Evolutionary conservation across 2,113 vertebrate genomes (phyloP).

Genomic region (Fukomys damarensis): DNA sequence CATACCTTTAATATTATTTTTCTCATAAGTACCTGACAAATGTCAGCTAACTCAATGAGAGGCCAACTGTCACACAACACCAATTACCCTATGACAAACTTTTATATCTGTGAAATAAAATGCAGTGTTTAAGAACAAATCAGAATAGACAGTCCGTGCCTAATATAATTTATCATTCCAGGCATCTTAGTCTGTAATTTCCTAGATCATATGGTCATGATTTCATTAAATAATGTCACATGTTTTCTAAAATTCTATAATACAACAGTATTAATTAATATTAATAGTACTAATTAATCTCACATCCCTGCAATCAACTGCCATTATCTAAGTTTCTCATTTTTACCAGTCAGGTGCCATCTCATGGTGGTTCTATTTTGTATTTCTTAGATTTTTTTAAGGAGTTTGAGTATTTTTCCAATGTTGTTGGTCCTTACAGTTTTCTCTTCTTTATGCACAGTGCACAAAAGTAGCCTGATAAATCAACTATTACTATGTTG

Average conservation of each 20-base stretch:
- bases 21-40: slow-evolving; percentile 88
- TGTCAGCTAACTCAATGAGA: slow-evolving; percentile 87
- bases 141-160: background rate
- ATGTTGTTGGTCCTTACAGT: background rate
- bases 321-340: background rate
- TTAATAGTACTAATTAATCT: no score
- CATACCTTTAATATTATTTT: slow-evolving; percentile 90
- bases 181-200: background rate
- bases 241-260: background rate
- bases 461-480: background rate
- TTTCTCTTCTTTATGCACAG: background rate
- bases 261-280: no score
- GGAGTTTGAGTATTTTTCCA: background rate
- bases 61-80: slow-evolving; percentile 92
- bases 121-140: slow-evolving; percentile 40
- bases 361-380: background rate
- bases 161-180: background rate
- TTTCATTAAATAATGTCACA: background rate
- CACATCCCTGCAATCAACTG: background rate
- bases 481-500: background rate
- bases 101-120: slow-evolving; percentile 87
- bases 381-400: background rate
- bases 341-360: background rate
- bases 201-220: background rate
- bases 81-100: slow-evolving; percentile 91